Percentiles rank a stretch among this genome's conserved stretches.
Evolutionary conservation across 2,797 vertebrate genomes (phyloP).

Genomic region (Galagoides demidoff): DNA sequence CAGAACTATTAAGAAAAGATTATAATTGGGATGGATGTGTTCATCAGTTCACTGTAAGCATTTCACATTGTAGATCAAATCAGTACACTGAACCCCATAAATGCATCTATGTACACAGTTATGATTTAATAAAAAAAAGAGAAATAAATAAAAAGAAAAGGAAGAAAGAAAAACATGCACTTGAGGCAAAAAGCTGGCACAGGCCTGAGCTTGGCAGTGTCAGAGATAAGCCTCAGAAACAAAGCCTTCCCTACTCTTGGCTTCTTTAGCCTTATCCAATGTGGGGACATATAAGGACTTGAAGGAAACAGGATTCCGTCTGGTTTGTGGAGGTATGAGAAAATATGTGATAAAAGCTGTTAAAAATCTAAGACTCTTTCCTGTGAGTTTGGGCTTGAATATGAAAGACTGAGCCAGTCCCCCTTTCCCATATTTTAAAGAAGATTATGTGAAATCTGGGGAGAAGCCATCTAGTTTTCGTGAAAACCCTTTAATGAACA

Average conservation of each 20-base stretch:
- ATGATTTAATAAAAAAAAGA: no score
- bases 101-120: no score
- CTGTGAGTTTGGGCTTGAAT: neutral
- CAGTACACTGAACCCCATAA: no score
- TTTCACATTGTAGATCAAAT: no score
- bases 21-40: no score
- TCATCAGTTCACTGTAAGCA: no score
- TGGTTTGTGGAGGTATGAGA: neutral
- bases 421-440: neutral
- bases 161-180: neutral
- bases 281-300: neutral
- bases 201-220: neutral
- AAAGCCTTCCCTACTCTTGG: neutral
- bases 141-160: no score
- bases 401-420: neutral
- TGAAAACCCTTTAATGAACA: neutral
- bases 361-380: neutral
- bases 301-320: neutral
- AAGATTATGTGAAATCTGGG: neutral
- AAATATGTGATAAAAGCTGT: neutral
- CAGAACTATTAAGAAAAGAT: no score
- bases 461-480: neutral
- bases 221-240: neutral
- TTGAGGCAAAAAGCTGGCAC: neutral
- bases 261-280: neutral